Conservation (phyloP, 2,888 invertebrate species). For the Cordilura impudica region DNA sequence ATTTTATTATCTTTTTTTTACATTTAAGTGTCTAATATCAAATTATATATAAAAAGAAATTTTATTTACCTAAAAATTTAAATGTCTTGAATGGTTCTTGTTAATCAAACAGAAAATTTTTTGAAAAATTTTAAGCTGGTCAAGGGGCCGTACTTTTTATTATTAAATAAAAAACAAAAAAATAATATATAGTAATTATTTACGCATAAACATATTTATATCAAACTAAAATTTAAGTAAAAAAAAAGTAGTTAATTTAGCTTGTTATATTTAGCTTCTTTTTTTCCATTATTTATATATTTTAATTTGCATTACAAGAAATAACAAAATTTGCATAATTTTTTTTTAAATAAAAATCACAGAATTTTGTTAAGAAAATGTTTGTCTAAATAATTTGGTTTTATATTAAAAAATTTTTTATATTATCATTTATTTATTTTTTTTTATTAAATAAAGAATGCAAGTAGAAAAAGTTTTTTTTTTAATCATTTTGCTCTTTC, state of each 20-base stretch:
- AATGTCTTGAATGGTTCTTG: slow-evolving; percentile 50
- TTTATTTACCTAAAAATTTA: slow-evolving; percentile 19
- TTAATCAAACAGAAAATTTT: slow-evolving; percentile 54
- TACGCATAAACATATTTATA: background rate
- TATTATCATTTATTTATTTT: too few species aligned
- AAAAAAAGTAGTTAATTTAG: slow-evolving; percentile 29
- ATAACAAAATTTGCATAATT: background rate
- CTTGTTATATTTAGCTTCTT: slow-evolving; percentile 43
- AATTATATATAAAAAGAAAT: slow-evolving; percentile 17
- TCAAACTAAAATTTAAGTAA: background rate
- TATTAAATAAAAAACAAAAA: slow-evolving; percentile 21
- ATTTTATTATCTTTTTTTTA: slow-evolving; percentile 35
- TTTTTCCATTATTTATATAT: slow-evolving; percentile 15
- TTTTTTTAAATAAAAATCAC: too few species aligned
- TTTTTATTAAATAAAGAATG: slow-evolving; percentile 46
- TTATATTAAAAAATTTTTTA: background rate
- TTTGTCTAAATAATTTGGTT: too few species aligned
- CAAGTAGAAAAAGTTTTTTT: slow-evolving; percentile 60
- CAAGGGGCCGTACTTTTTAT: slow-evolving; percentile 63
- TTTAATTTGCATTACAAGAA: background rate
- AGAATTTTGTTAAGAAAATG: too few species aligned
- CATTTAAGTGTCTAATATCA: slow-evolving; percentile 26
- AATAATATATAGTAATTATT: slow-evolving; percentile 11
- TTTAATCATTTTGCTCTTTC: slow-evolving; percentile 36
- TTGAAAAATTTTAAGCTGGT: slow-evolving; percentile 58